These are phyloP conservation scores for Temnothorax curvispinosus DNA, from an alignment of 1,140 invertebrate genomes.

Conservation along the genomic window DNA sequence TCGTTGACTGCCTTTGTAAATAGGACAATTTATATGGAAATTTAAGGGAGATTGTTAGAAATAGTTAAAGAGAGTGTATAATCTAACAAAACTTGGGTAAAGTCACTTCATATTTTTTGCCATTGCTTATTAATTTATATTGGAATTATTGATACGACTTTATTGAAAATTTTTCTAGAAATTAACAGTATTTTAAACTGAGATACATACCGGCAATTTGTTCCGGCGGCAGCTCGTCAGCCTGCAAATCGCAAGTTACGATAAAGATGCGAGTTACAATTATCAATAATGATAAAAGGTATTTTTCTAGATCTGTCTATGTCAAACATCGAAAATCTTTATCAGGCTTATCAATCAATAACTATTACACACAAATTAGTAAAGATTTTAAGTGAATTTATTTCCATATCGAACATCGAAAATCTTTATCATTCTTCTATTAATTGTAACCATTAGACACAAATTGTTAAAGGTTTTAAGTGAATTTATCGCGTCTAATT, in stretches of 20 bases:
- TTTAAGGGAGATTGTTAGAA: not conserved
- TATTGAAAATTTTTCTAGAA: not conserved
- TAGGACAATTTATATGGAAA: not conserved
- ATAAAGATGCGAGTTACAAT: slow-evolving; percentile 10
- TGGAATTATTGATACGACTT: not conserved
- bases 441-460: slow-evolving; percentile 6
- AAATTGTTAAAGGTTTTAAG: slow-evolving; percentile 23
- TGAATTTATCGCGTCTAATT: slow-evolving; percentile 14
- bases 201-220: slow-evolving; percentile 87
- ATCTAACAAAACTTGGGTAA: not conserved
- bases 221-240: slow-evolving; percentile 88
- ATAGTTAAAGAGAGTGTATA: not conserved
- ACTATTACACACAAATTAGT: slow-evolving; percentile 7
- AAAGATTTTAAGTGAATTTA: slow-evolving; percentile 24
- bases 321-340: not conserved
- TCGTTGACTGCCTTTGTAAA: not conserved
- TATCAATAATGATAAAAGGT: not conserved
- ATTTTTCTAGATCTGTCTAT: not conserved
- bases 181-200: not conserved
- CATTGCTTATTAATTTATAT: not conserved
- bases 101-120: not conserved
- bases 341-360: slow-evolving; percentile 4
- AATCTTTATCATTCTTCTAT: not conserved
- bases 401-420: not conserved
- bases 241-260: slow-evolving; percentile 81